These are phyloP conservation scores for Maniola jurtina DNA, from an alignment of 1,140 invertebrate species.

Conservation along the genomic window DNA sequence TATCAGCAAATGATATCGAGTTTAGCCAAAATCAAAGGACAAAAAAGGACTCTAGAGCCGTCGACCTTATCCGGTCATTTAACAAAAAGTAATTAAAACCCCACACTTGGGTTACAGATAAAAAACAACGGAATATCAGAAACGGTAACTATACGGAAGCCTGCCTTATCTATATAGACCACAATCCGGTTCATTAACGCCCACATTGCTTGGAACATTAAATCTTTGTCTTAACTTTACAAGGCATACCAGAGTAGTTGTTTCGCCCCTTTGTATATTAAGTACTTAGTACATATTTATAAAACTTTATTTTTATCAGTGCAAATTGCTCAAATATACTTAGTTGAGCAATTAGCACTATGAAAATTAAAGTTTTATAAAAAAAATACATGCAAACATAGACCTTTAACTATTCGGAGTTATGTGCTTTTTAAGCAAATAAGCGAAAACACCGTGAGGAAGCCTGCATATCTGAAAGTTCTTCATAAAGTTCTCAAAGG, in stretches of 20 bases:
- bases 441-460: too few species aligned
- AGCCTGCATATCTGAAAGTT: too few species aligned
- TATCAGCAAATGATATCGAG: too few species aligned
- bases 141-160: conserved; percentile 1
- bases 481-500: too few species aligned
- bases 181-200: conserved; percentile 3
- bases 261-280: not conserved
- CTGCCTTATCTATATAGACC: conserved; percentile 3
- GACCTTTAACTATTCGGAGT: not conserved
- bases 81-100: conserved; percentile 1
- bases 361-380: too few species aligned
- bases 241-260: not conserved
- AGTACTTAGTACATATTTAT: not conserved
- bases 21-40: too few species aligned
- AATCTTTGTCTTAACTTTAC: conserved; percentile 7
- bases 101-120: not conserved
- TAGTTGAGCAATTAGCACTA: too few species aligned
- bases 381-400: too few species aligned
- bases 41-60: too few species aligned
- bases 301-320: too few species aligned
- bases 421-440: not conserved
- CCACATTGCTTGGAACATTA: not conserved
- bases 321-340: too few species aligned
- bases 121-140: not conserved
- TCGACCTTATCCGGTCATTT: too few species aligned